phyloP scores from a whole-genome alignment of 53 echinoderm and acorn worm genomes.

The Paelopatides confundens region DNA sequence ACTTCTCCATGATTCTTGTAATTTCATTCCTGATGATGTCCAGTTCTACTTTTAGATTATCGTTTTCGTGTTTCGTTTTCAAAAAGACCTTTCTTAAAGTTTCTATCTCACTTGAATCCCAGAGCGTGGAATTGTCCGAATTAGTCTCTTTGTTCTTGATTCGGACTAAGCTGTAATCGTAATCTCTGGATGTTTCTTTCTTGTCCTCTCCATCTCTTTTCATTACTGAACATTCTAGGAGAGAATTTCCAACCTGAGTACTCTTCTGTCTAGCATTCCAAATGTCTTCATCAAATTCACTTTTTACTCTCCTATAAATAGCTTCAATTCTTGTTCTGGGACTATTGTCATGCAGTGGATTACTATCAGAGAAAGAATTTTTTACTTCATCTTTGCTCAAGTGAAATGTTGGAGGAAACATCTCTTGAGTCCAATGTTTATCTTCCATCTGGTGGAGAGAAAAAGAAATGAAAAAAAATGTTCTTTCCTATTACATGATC shows the following conservation, averaged over 20 bases:
- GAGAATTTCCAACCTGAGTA: conserved; percentile 31
- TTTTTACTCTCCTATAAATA: conserved; percentile 20
- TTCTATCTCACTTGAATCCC: conserved; percentile 21
- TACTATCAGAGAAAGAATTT: background rate
- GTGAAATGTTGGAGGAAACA: conserved; percentile 24
- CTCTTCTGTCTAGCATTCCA: conserved; percentile 43
- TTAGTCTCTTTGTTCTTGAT: background rate
- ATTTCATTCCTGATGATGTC: conserved; percentile 2
- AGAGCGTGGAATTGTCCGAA: conserved; percentile 6
- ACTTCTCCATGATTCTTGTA: background rate
- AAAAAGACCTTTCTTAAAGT: conserved; percentile 1
- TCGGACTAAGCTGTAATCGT: background rate
- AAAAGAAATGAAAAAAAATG: too few species aligned
- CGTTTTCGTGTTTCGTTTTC: background rate
- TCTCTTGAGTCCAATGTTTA: background rate
- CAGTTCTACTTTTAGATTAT: conserved; percentile 26
- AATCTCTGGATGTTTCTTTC: background rate
- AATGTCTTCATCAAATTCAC: conserved; percentile 20
- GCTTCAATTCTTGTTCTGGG: conserved; percentile 25
- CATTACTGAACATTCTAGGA: background rate
- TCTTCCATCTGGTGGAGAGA: conserved; percentile 5
- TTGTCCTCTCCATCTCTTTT: background rate
- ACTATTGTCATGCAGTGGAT: background rate
- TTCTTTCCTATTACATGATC: too few species aligned
- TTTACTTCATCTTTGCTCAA: background rate